Evolutionary conservation across 2,797 vertebrate genomes (phyloP).

Genomic region (Catamblyrhynchus diadema): DNA sequence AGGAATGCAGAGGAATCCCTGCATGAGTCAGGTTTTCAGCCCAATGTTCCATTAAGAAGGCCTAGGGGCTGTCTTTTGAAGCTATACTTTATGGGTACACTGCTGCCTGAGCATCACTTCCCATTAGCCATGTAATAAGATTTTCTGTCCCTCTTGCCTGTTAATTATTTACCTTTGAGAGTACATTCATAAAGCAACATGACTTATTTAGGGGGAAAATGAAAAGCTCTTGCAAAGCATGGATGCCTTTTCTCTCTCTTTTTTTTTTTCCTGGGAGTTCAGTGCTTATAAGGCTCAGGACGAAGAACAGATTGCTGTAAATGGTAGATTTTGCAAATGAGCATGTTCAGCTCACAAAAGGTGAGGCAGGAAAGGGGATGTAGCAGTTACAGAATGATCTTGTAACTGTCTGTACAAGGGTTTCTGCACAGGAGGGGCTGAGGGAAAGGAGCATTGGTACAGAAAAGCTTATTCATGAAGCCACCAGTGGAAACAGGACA

Average conservation of each 20-base stretch:
- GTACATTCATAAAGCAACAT: not conserved
- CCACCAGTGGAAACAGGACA: not conserved
- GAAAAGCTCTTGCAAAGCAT: not conserved
- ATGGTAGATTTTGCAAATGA: not conserved
- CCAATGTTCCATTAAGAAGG: not conserved
- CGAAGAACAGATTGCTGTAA: not conserved
- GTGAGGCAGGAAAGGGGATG: not conserved
- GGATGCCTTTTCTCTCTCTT: not conserved
- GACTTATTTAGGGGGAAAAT: conserved; percentile 15
- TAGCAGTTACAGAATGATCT: not conserved
- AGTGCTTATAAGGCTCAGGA: not conserved
- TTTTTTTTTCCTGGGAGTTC: not conserved
- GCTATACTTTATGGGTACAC: not conserved
- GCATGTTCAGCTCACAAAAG: not conserved
- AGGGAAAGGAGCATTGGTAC: not conserved
- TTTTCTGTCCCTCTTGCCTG: conserved; percentile 29
- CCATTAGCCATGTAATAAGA: not conserved
- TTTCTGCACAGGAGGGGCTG: not conserved
- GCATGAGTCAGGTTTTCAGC: not conserved
- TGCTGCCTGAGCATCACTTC: conserved; percentile 5
- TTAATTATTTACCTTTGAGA: conserved; percentile 57
- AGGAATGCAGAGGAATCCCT: not conserved
- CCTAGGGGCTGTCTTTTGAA: not conserved
- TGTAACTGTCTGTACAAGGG: not conserved
- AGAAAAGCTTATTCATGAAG: not conserved